A percentile compares a stretch with the other conserved stretches of the same genome.
phyloP scores from a whole-genome alignment of 92 coral and sea anemone genomes.

The Epizoanthus stellaris region DNA sequence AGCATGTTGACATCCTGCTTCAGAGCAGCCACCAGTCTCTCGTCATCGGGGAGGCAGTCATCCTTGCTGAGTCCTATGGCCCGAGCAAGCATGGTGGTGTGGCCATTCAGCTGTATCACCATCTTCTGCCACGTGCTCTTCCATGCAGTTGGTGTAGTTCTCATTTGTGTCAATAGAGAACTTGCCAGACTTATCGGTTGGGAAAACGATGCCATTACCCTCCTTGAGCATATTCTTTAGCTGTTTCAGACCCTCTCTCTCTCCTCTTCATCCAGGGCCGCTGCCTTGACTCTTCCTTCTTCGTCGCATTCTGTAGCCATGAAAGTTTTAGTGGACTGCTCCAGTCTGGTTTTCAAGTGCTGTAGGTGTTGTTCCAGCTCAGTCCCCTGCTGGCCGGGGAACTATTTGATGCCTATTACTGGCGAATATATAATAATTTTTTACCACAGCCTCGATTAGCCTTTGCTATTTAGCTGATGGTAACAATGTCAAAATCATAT shows the following conservation, averaged over 20 bases:
- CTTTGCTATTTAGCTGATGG: too few species aligned
- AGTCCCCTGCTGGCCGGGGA: not conserved
- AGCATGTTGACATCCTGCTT: not conserved
- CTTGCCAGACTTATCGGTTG: conserved; percentile 20
- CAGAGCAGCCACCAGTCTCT: not conserved
- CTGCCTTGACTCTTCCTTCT: not conserved
- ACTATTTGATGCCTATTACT: too few species aligned
- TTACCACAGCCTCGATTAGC: too few species aligned
- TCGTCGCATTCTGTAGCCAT: not conserved
- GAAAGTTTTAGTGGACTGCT: conserved; percentile 9
- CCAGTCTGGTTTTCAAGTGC: too few species aligned
- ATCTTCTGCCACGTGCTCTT: not conserved
- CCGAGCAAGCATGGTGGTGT: not conserved
- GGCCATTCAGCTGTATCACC: not conserved
- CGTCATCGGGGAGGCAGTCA: not conserved
- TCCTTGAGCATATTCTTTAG: not conserved
- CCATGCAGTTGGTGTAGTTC: not conserved
- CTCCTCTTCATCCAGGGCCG: conserved; percentile 1
- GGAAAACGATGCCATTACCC: not conserved
- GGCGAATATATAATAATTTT: too few species aligned
- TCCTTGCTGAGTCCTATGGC: not conserved
- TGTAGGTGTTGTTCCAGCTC: not conserved
- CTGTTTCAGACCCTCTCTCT: not conserved
- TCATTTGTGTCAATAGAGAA: conserved; percentile 14
- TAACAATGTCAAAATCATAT: too few species aligned